These are phyloP conservation scores for Amitus sp. DNA, from an alignment of 2,888 invertebrate genomes.

Conservation along the genomic window DNA sequence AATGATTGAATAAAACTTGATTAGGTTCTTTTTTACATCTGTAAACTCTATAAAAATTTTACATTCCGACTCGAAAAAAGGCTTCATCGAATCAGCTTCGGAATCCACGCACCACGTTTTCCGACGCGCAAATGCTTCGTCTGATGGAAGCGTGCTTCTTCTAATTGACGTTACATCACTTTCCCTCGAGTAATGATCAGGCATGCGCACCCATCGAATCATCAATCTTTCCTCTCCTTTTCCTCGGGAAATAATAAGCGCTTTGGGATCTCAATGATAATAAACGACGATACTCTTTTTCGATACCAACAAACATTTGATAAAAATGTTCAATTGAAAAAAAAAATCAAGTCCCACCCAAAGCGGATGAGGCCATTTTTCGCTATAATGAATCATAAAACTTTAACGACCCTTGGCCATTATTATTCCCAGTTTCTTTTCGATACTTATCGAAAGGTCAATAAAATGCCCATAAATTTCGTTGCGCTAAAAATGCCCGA, in stretches of 20 bases:
- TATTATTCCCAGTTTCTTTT: neutral
- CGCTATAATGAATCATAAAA: neutral
- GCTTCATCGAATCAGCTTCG: slow-evolving; percentile 21
- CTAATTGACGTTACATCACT: slow-evolving; percentile 44
- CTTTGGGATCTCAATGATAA: slow-evolving; percentile 11
- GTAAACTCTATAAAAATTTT: too few species aligned
- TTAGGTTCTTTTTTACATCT: too few species aligned
- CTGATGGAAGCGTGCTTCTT: slow-evolving; percentile 34
- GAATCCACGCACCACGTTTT: slow-evolving; percentile 9
- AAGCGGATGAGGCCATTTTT: neutral
- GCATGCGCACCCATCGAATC: slow-evolving; percentile 20
- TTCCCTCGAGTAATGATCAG: slow-evolving; percentile 42
- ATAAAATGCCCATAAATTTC: neutral
- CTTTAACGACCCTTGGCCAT: neutral
- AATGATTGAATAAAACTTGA: too few species aligned
- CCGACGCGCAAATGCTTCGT: slow-evolving; percentile 20
- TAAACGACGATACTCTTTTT: slow-evolving; percentile 15
- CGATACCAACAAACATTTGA: neutral
- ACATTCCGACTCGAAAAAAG: too few species aligned
- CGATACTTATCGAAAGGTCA: slow-evolving; percentile 1
- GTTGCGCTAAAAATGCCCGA: neutral
- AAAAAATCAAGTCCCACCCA: neutral
- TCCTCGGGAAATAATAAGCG: slow-evolving; percentile 19
- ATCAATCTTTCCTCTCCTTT: slow-evolving; percentile 18
- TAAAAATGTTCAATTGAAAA: neutral